Evolutionary conservation across 2,797 vertebrate species (phyloP).

Genomic region (Myioborus melanocephalus): DNA sequence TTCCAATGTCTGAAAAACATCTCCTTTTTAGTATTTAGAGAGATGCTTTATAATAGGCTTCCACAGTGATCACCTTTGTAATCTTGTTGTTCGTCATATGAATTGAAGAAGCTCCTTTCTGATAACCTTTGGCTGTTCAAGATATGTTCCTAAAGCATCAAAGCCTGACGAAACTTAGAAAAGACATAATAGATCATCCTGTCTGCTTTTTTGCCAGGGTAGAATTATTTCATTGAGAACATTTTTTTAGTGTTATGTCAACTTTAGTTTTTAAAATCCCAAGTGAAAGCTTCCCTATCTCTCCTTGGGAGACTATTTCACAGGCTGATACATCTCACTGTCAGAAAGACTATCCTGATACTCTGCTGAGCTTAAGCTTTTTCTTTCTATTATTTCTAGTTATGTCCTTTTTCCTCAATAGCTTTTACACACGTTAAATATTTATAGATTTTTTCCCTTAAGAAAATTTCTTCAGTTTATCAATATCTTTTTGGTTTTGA

Average conservation of each 20-base stretch:
- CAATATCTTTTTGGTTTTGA: neutral
- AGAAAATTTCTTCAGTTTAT: neutral
- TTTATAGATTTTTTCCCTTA: neutral
- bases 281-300: slow-evolving; percentile 27
- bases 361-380: slow-evolving; percentile 12
- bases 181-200: neutral
- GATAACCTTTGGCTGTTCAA: neutral
- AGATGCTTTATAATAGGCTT: neutral
- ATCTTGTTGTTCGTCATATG: slow-evolving; percentile 18
- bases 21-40: neutral
- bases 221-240: slow-evolving; percentile 33
- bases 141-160: neutral
- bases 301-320: slow-evolving; percentile 30
- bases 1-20: neutral
- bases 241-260: slow-evolving; percentile 39
- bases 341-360: neutral
- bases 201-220: neutral
- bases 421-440: slow-evolving; percentile 21
- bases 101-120: slow-evolving; percentile 8
- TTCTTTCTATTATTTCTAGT: slow-evolving; percentile 33
- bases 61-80: neutral
- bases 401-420: neutral
- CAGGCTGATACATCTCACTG: slow-evolving; percentile 25
- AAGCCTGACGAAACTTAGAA: neutral
- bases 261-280: slow-evolving; percentile 54